These are phyloP conservation scores for Calcarius ornatus DNA, from an alignment of 2,113 vertebrate species.

Conservation along the genomic window DNA sequence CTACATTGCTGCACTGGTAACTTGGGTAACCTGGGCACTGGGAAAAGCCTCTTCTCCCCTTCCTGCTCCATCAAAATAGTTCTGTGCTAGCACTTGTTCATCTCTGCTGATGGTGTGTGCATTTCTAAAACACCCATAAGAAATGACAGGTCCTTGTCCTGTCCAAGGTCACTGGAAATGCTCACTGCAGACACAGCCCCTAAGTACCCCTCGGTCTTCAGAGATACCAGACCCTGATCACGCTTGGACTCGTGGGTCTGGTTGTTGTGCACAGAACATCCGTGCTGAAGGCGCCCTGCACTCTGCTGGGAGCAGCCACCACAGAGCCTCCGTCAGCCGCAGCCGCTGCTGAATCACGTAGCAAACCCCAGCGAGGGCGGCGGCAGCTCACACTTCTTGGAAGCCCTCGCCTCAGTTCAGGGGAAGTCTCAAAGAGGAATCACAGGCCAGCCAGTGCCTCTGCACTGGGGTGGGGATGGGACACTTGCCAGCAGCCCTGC, in stretches of 20 bases:
- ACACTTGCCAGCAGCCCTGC: background rate
- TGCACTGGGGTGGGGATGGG: fast-evolving
- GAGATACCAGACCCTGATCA: background rate
- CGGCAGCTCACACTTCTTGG: background rate
- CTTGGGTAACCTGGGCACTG: background rate
- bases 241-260: background rate
- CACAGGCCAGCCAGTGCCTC: background rate
- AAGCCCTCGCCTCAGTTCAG: background rate
- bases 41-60: background rate
- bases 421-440: background rate
- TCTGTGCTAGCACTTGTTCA: background rate
- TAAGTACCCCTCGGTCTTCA: background rate
- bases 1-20: background rate
- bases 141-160: background rate
- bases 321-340: background rate
- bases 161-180: background rate
- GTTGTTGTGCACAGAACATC: background rate
- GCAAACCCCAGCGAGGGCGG: background rate
- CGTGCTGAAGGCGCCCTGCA: background rate
- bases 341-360: background rate
- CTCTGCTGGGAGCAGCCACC: background rate
- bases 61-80: background rate
- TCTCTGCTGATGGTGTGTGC: background rate
- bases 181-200: background rate
- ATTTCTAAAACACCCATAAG: background rate